Conservation (phyloP, 2,888 invertebrate species). For the Phalangium opilio region DNA sequence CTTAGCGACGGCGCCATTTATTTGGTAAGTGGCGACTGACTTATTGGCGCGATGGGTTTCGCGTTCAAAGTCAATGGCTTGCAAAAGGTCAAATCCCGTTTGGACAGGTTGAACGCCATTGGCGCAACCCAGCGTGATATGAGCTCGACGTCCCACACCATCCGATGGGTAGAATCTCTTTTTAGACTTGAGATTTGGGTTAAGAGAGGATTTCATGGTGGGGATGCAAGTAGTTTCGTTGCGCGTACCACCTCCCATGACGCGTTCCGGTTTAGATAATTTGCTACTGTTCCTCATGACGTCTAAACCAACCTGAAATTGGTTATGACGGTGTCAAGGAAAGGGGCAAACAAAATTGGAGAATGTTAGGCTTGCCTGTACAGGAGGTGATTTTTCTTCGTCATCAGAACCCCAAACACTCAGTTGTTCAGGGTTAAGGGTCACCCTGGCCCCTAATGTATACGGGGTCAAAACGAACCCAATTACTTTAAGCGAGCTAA, state of each 20-base stretch:
- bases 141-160: constrained; percentile 23
- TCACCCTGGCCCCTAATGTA: constrained; percentile 28
- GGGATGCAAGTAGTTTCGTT: neutral
- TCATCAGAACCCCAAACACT: constrained; percentile 25
- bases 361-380: neutral
- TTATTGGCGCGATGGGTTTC: neutral
- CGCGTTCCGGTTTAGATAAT: neutral
- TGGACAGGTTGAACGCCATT: constrained; percentile 22
- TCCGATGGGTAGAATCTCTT: constrained; percentile 14
- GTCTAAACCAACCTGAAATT: neutral
- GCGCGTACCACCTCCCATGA: too few relatives aligned
- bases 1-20: constrained; percentile 22
- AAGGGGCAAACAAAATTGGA: too few relatives aligned
- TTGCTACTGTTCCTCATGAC: neutral
- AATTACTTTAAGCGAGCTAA: constrained; percentile 23
- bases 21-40: constrained; percentile 12
- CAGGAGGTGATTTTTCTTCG: constrained; percentile 3
- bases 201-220: neutral
- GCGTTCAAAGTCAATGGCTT: constrained; percentile 21
- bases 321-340: too few relatives aligned
- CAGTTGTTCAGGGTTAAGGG: constrained; percentile 23
- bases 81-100: constrained; percentile 24
- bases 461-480: constrained; percentile 27
- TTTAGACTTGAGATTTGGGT: neutral
- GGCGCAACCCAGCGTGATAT: constrained; percentile 25